Base-by-base conservation (phyloP, 2,113 vertebrate species). In the Potamarius usumacintae region DNA sequence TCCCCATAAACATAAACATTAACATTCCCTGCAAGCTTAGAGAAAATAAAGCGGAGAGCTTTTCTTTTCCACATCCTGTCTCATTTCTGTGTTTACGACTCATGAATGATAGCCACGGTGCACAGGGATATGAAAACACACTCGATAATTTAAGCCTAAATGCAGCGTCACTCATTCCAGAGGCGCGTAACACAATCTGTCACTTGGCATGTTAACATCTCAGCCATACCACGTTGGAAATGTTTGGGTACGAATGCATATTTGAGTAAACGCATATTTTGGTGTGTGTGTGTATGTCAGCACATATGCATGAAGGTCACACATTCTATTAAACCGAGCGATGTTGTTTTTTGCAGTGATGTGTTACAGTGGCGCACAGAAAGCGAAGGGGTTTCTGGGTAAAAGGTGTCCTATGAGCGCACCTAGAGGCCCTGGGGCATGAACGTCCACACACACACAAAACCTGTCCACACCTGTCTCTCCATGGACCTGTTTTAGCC, bases 371-470 rank as follows among this genome's bases (percentile, higher is more conserved):
- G n/a, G 12, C 55, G 12, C 48, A 76, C 52, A 81, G 96, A 95
- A 94, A 96, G 90, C 0, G 96, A 96, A 90, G 95, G 94, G 90
- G 95, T 95, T 86, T 95, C 95, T 48, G 95, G 94, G 90, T 96
- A 96, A 90, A 96, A 90, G 87, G 95, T 94, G 92, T 95, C n/a
- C 79, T 58, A 11, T 65, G 48, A 63, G 34, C 34, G 17, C 76
- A 72, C 67, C 65, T 48, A 65, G 10, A 57, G 74, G 60, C 62
- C 83, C 55, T 6, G 20, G 8, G 78, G 27, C n/a, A 2, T 22
- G n/a, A 30, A 30, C 57, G 20, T 20, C 7, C 50, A 62, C 78
- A 74, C 52, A 72, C 71, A 69, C 84, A 63, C 8, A n/a, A 14
- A 48, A 69, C 65, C 48, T 82, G 82, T 74, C 69, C 53, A 87